Evolutionary conservation across 2,888 invertebrate species (phyloP), one percentile per base, ranked within the genome.

Genomic region (Ormyrus rosae): DNA sequence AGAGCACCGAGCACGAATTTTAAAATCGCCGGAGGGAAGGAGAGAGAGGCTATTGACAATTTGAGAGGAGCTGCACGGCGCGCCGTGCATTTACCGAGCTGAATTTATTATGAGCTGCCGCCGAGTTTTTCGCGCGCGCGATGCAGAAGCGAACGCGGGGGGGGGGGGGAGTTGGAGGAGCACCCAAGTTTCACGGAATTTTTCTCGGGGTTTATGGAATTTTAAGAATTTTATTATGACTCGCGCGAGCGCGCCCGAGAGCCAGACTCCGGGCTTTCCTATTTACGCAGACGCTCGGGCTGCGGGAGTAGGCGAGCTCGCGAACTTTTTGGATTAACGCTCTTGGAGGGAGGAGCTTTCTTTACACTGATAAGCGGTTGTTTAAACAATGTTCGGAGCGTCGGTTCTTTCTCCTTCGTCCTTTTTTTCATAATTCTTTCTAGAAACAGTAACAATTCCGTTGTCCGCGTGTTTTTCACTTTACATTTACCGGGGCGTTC

Each of bases 161-260:
- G 56, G 10, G 13, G 60, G 4, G 60, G 5, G 68, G 7, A 6
- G 34, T 6, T 6, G 19, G n/a, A 11, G 3, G 8, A 45, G 9
- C 55, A 45, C 6, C 55, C 11, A 48, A 68, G 45, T 69, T 69
- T 67, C 11, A 19, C 7, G 56, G 13, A 74, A 74, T 74, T 46
- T 55, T 48, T 11, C 11, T 56, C 11, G 67, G 34, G 8, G 67
- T 60, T 56, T 50, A 34, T 8, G 34, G 75, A 75, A 51, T 68
- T 68, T 65, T 58, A 51, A 68, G 75, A 10, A 68, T 68, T 75
- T 60, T 70, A 70, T 70, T 60, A 50, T 48, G 13, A 11, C 63
- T 46, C 46, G 11, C n/a, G 75, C 34, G 51, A 50, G 48, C 61
- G 60, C 4, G 34, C 13, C 13, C 13, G 13, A 13, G 13, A 13